Evolutionary conservation across 2,888 invertebrate species (phyloP), one percentile per base, ranked within the genome.

Genomic region (Catocala fraxini): DNA sequence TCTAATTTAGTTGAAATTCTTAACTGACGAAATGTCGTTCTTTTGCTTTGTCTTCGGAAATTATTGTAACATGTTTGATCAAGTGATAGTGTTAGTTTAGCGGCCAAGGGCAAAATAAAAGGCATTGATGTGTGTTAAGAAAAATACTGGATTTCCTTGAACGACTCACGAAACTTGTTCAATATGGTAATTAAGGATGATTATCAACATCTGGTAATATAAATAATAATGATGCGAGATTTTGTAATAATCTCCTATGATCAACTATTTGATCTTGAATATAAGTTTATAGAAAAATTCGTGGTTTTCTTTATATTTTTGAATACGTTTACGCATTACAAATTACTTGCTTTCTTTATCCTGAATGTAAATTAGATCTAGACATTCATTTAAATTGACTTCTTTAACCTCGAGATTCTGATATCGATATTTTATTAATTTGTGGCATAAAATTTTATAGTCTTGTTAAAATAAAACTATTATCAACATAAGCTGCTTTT

Each of bases 71-170:
- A 47, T 47, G n/a, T 51, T 41, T 33, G 46, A 0, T 11, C 7
- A 49, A 59, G 54, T 54, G 54, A 59, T 54, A 59, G 51, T 51
- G 9, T 51, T 49, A 25, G 11, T 5, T 61, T 41, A 57, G 35
- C 57, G 59, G 68, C 60, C 61, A 73, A 66, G 65, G 58, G 47
- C 39, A 11, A 49, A n/a, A 5, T 47, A 63, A 48, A 45, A 61
- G 43, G 42, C 58, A 59, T 56, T 45, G 53, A 61, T 48, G 12
- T 43, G 52, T 47, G 6, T 64, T 53, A 47, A 68, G 59, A 68
- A 71, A 68, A 68, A 61, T 55, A 73, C 64, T 34, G 43, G 71
- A 68, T 69, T 56, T 59, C 75, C 77, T 75, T 75, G 74, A 70
- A 71, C 65, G 48, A 73, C 34, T 65, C 63, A 63, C 65, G 33